Conservation (phyloP, 1,140 invertebrate genomes). For the Lamellibrachia luymesi region DNA sequence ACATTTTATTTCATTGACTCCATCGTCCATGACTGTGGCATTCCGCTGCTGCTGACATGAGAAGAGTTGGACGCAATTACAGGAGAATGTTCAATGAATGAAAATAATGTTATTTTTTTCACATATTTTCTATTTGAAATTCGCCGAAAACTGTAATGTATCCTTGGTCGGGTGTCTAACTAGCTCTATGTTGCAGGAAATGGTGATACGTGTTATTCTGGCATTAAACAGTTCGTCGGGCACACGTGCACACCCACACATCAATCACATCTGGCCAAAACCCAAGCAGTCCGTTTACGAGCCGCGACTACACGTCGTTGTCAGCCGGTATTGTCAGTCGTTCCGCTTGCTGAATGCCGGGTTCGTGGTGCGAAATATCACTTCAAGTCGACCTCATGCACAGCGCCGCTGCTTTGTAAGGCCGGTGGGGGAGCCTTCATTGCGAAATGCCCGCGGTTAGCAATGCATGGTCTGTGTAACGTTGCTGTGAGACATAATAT, state of each 20-base stretch:
- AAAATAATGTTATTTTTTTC: no score
- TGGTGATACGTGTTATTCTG: background rate
- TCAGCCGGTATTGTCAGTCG: background rate
- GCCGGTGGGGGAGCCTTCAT: background rate
- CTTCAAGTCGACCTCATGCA: background rate
- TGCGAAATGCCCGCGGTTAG: background rate
- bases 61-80: no score
- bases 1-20: no score
- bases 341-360: background rate
- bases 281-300: background rate
- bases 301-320: background rate
- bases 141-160: background rate
- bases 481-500: background rate
- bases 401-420: background rate
- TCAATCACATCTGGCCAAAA: background rate
- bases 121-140: background rate
- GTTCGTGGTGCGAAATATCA: background rate
- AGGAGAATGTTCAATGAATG: no score
- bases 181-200: background rate
- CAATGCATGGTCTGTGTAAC: background rate
- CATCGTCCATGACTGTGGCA: no score
- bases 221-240: background rate
- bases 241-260: background rate
- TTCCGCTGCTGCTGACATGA: no score
- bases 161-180: background rate